phyloP scores from a whole-genome alignment of 2,113 vertebrate genomes.

The Paradoxurus hermaphroditus region DNA sequence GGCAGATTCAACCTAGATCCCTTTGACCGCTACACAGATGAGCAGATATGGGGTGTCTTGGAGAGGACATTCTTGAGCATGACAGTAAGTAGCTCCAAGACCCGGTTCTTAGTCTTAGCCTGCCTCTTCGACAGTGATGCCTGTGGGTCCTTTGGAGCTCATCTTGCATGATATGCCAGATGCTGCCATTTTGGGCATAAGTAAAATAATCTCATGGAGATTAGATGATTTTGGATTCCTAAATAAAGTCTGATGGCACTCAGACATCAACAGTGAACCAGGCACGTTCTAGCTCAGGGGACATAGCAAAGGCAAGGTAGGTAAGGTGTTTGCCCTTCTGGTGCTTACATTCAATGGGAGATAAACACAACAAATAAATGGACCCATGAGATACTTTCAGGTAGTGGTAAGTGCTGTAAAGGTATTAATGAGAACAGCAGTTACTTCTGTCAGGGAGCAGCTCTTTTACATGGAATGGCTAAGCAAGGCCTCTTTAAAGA shows the following conservation, averaged over 20 bases:
- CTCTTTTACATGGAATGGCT: no score
- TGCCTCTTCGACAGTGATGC: background rate
- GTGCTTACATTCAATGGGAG: background rate
- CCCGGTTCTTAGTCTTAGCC: background rate
- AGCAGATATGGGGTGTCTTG: conserved; percentile 85
- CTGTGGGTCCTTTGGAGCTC: background rate
- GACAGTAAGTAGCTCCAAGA: conserved; percentile 72
- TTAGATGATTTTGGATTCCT: background rate
- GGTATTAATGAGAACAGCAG: background rate
- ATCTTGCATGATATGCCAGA: background rate
- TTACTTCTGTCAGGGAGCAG: background rate
- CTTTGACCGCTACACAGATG: conserved; percentile 80
- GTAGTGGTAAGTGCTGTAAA: fast-evolving
- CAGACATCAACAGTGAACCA: background rate
- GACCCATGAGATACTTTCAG: background rate
- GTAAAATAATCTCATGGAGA: background rate
- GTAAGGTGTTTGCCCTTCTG: background rate
- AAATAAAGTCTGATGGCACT: background rate
- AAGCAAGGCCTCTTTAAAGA: background rate
- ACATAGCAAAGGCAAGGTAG: background rate
- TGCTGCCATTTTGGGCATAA: background rate
- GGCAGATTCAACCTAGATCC: conserved; percentile 89
- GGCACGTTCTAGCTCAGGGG: background rate
- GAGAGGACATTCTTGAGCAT: conserved; percentile 86
- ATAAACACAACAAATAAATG: background rate